Percentiles rank a stretch among this genome's conserved stretches.
Evolutionary conservation across 2,888 invertebrate species (phyloP).

Genomic region (Hartigia nigra): DNA sequence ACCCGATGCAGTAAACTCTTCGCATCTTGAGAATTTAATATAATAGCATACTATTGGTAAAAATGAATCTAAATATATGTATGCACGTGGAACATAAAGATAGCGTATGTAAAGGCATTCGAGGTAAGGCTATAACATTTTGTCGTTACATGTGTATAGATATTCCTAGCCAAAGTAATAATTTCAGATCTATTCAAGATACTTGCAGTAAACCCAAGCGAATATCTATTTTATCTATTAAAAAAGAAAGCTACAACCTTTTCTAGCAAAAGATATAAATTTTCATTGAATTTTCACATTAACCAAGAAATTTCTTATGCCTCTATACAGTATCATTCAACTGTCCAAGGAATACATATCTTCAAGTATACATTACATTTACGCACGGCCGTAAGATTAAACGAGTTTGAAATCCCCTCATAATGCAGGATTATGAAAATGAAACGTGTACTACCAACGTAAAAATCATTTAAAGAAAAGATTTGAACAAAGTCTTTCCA

Average conservation of each 20-base stretch:
- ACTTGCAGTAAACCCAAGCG: background rate
- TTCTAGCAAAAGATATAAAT: background rate
- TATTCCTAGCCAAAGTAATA: background rate
- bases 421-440: background rate
- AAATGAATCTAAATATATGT: background rate
- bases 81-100: background rate
- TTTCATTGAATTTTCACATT: background rate
- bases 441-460: background rate
- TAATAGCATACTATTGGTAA: background rate
- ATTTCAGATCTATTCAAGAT: background rate
- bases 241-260: background rate
- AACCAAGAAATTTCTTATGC: background rate
- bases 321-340: background rate
- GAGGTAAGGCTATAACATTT: background rate
- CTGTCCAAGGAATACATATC: background rate
- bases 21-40: background rate
- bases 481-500: background rate
- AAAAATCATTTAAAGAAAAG: background rate
- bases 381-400: background rate
- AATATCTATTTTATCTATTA: background rate
- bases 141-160: background rate
- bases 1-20: background rate
- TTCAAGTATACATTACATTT: background rate
- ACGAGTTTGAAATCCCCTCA: background rate
- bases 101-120: background rate